Conservation (phyloP, 2,797 vertebrate genomes). For the Myotis pilosus region DNA sequence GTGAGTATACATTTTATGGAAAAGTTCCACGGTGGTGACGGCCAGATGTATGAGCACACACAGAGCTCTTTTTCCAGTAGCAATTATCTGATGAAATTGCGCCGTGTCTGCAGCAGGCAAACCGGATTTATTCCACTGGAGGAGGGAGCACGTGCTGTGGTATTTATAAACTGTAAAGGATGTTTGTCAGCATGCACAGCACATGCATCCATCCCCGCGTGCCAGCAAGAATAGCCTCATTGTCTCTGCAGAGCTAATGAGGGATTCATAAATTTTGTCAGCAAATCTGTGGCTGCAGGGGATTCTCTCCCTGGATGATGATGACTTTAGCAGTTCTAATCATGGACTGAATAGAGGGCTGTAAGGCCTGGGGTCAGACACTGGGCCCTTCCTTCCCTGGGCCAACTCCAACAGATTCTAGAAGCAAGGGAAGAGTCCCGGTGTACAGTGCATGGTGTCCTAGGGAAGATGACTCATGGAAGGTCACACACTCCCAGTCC, state of each 20-base stretch:
- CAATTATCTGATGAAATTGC: constrained; percentile 63
- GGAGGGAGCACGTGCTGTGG: constrained; percentile 34
- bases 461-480: not conserved
- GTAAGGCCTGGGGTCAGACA: not conserved
- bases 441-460: not conserved
- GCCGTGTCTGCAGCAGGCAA: constrained; percentile 42
- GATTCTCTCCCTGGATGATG: not conserved
- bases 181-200: constrained; percentile 62
- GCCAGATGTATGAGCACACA: constrained; percentile 40
- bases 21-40: not conserved
- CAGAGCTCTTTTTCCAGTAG: constrained; percentile 30
- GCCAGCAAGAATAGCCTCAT: constrained; percentile 47
- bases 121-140: constrained; percentile 35
- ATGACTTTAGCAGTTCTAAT: not conserved
- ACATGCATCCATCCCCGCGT: not conserved
- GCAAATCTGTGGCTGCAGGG: constrained; percentile 12
- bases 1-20: not conserved
- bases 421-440: not conserved
- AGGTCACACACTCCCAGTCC: not conserved
- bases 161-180: constrained; percentile 72
- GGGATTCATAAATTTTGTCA: constrained; percentile 49
- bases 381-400: no score
- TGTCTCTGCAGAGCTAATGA: constrained; percentile 48
- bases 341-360: not conserved
- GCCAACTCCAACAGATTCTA: not conserved